Evolutionary conservation across 2,797 vertebrate genomes (phyloP), one percentile per base, ranked within the genome.

Genomic region (Peromyscus aztecus): DNA sequence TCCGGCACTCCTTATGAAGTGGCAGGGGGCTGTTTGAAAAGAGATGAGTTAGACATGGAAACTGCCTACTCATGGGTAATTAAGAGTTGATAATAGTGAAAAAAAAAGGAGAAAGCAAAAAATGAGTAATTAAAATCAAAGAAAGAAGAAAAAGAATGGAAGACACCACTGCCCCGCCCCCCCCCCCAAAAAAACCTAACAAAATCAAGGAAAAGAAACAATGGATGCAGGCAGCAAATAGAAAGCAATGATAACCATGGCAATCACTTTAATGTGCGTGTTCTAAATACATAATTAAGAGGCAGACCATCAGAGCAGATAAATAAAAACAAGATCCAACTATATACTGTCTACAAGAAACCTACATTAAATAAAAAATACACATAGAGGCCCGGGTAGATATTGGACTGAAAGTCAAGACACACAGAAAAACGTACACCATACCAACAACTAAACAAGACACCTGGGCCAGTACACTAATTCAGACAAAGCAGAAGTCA

Each of bases 221-320:
- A 59, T 34, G 12, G 55, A 75, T 4, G 73, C 24, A 29, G 17
- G 27, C 65, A 91, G 19, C 37, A 91, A 92, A 75, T 0, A 91
- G 17, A 84, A 93, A 93, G 91, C 40, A 78, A 61, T 52, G 65
- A 43, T 65, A 93, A 94, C 55, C 40, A 77, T 23, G 4, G 31
- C 57, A 84, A 94, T 75, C 14, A 88, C 11, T 55, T 81, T 93
- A 91, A 76, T 90, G 23, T 82, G 57, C 94, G 49, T 91, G 4
- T 27, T 91, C 49, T 94, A 91, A 86, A 92, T 67, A 92, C 0
- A 83, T 27, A 65, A 77, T 80, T 84, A 95, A 94, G 95, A 96
- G 63, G 87, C 31, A 94, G 29, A 81, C n/a, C 83, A 24, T 34
- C 78, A 77, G 29, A 87, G 4, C 16, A 89, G 55, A 57, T 34